A percentile compares a stretch with the other conserved stretches of the same genome.
These are phyloP conservation scores for mouse (Mus musculus) DNA, from an alignment of 2,113 vertebrate genomes.

Conservation along the genomic window GRCm39 chr4:54002001-54002500, in stretches of 20 bases:
- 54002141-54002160: slow-evolving; percentile 31
- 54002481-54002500: slow-evolving; percentile 22
- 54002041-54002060: no score
- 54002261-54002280: slow-evolving; percentile 23
- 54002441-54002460: slow-evolving; percentile 26
- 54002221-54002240: slow-evolving; percentile 64
- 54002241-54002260: not conserved
- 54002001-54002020: not conserved
- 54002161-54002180: slow-evolving; percentile 65
- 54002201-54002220: slow-evolving; percentile 63
- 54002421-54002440: slow-evolving; percentile 56
- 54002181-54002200: slow-evolving; percentile 52
- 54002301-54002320: slow-evolving; percentile 50
- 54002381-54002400: slow-evolving; percentile 51
- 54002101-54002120: not conserved
- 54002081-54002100: slow-evolving; percentile 4
- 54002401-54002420: slow-evolving; percentile 68
- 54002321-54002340: slow-evolving; percentile 53
- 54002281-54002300: slow-evolving; percentile 51
- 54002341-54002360: slow-evolving; percentile 33
- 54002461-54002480: not conserved
- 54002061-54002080: slow-evolving; percentile 42
- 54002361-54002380: slow-evolving; percentile 57
- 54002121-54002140: slow-evolving; percentile 17
- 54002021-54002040: not conserved